Conservation (phyloP, 2,113 vertebrate species). For the Elanus axillaris region DNA sequence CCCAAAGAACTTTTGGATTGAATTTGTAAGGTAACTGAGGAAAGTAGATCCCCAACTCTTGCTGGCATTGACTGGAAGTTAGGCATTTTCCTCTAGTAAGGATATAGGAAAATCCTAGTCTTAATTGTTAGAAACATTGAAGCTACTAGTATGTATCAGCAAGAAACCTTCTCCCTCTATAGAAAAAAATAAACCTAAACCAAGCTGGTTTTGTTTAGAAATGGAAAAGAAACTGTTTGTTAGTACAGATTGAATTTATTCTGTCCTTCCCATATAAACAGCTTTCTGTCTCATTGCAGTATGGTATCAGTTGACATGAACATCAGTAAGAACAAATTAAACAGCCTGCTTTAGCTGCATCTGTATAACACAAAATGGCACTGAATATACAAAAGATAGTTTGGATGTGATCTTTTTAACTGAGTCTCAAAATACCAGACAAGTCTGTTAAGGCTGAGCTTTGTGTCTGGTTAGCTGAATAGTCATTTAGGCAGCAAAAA, state of each 20-base stretch:
- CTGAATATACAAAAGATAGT: background rate
- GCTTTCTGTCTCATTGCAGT: background rate
- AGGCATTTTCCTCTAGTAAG: background rate
- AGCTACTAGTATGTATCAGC: background rate
- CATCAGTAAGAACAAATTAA: background rate
- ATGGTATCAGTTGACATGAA: fast-evolving
- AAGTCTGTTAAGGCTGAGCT: background rate
- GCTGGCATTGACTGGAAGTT: background rate
- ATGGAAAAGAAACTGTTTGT: background rate
- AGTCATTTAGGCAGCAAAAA: background rate
- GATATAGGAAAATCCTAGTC: background rate
- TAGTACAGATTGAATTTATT: background rate
- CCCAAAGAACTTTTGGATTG: background rate
- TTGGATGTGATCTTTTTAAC: background rate
- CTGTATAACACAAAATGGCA: background rate
- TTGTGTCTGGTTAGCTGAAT: background rate
- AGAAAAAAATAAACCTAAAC: background rate
- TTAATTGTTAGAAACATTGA: background rate
- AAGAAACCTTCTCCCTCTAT: background rate
- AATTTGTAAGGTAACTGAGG: background rate
- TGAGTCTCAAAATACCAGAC: background rate
- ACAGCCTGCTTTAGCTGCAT: background rate
- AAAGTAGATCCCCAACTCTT: background rate
- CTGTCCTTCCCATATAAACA: background rate
- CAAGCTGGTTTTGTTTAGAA: background rate